Evolutionary conservation across 2,888 invertebrate species (phyloP).

Genomic region (Drosophila vallismaia): DNA sequence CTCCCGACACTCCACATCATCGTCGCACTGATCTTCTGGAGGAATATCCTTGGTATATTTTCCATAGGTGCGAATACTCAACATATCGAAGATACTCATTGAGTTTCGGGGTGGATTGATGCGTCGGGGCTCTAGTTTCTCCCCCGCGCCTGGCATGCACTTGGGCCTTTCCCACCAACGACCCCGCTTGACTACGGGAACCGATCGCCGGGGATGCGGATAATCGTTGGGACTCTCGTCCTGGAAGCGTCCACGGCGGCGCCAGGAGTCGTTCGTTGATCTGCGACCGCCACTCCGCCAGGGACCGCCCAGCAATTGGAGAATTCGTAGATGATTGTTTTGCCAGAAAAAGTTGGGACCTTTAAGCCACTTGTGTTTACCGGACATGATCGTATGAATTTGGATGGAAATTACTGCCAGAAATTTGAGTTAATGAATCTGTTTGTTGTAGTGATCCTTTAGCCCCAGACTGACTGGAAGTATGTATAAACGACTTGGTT

Average conservation of each 20-base stretch:
- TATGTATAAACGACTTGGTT: not conserved
- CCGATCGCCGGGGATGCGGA: not conserved
- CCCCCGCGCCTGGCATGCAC: not conserved
- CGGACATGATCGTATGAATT: conserved; percentile 1
- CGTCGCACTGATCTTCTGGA: not conserved
- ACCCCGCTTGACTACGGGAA: not conserved
- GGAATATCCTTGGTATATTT: not conserved
- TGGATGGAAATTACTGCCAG: not conserved
- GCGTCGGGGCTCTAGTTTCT: not conserved
- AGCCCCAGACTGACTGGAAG: not conserved
- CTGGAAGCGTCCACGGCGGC: not conserved
- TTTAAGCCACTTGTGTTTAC: not conserved
- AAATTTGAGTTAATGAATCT: not conserved
- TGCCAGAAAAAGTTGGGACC: not conserved
- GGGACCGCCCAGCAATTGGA: not conserved
- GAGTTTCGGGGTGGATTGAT: conserved; percentile 1
- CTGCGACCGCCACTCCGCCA: not conserved
- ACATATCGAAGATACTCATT: not conserved
- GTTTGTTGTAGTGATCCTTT: not conserved
- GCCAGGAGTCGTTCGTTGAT: not conserved
- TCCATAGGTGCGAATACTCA: not conserved
- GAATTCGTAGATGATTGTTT: not conserved
- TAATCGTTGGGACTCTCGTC: not conserved
- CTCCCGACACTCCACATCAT: not conserved
- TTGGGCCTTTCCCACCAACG: conserved; percentile 1